Base-by-base conservation (phyloP, 2,797 vertebrate genomes). In the Argya squamiceps region DNA sequence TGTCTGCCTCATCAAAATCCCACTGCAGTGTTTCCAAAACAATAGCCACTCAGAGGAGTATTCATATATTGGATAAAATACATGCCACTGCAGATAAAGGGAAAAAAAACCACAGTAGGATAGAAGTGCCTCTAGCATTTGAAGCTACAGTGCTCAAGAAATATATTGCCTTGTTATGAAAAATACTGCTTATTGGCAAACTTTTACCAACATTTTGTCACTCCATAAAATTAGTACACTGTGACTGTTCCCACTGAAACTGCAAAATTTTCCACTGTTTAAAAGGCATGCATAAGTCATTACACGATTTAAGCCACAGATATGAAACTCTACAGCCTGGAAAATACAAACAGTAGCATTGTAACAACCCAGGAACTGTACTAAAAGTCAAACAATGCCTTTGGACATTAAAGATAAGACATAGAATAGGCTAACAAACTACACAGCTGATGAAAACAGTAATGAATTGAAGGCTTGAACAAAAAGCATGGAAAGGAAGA, bases 311-410 rank as follows among this genome's bases (percentile, higher is more conserved):
- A 82, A 94, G 37, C 36, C 41, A 70, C 37, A 95, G 88, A 96
- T 90, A 95, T 1, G 11, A 94, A 96, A 88, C 37, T 82, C 88
- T 73, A 37, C 55, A 56, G 59, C 59, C 67, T 93, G 80, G 41
- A 89, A 95, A 96, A 92, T 81, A 90, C 67, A 84, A 95, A 93
- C 88, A 70, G 83, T 53, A 79, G 83, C 80, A 96, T 95, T 96
- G 93, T 96, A 95, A 94, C 44, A 90, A 88, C 59, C 44, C 95
- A 96, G 96, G 95, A 96, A 96, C 89, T 94, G 69, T 67, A 90
- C 70, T 60, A 92, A 76, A 95, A 90, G 44, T 87, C 92, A 96
- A 96, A 97, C 95, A 97, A 97, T 96, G 74, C 74, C 80, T 94
- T 92, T 91, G 92, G 74, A 92, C 74, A 77, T 87, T 96, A 85